Percentiles rank a stretch among this genome's conserved stretches.
Conservation (phyloP, 2,888 invertebrate genomes). For the Argyra leucocephala region DNA sequence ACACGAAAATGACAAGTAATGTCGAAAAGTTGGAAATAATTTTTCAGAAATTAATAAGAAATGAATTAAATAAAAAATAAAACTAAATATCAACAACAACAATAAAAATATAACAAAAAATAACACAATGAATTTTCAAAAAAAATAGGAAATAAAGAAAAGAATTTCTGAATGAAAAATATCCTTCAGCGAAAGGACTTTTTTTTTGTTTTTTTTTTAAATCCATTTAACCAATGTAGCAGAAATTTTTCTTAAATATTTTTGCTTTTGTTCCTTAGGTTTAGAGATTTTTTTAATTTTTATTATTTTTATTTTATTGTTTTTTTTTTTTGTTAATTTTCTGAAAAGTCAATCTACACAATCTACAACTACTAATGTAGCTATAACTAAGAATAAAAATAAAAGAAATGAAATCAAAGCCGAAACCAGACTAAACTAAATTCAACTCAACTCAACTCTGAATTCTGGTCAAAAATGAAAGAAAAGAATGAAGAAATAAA, state of each 20-base stretch:
- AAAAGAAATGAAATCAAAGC: background rate
- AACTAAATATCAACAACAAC: too few relatives aligned
- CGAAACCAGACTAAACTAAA: too few relatives aligned
- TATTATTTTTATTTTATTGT: background rate
- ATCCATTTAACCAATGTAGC: conserved; percentile 12
- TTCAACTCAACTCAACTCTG: too few relatives aligned
- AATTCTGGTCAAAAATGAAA: background rate
- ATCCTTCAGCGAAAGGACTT: background rate
- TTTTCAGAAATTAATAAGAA: too few relatives aligned
- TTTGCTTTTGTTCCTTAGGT: background rate
- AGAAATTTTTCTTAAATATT: background rate
- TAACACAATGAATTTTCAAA: too few relatives aligned
- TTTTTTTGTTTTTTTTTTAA: too few relatives aligned
- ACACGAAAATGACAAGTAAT: too few relatives aligned
- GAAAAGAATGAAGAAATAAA: background rate
- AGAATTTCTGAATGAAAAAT: too few relatives aligned
- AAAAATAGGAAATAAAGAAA: background rate
- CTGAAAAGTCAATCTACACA: background rate
- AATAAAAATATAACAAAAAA: too few relatives aligned
- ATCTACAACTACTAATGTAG: background rate
- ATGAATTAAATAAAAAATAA: background rate
- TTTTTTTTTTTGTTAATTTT: background rate
- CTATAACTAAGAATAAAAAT: background rate
- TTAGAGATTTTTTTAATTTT: background rate
- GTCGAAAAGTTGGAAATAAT: too few relatives aligned